Percentiles rank a stretch among this genome's conserved stretches.
phyloP scores from a whole-genome alignment of 2,113 vertebrate genomes.

The Pavo muticus region DNA sequence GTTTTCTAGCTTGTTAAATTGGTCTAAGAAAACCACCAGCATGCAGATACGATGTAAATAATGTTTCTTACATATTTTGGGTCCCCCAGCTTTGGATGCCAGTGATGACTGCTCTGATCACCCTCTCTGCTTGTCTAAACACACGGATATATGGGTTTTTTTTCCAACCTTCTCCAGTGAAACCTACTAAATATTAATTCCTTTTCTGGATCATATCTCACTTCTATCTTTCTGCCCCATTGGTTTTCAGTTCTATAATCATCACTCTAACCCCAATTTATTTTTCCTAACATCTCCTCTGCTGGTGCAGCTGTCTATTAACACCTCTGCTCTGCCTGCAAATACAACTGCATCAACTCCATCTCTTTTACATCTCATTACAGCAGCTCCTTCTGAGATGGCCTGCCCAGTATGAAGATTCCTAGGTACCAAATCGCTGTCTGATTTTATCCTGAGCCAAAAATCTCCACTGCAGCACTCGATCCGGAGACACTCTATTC shows the following conservation, averaged over 20 bases:
- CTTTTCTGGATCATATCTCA: background rate
- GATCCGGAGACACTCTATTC: background rate
- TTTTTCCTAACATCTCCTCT: constrained; percentile 37
- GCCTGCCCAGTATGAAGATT: constrained; percentile 21
- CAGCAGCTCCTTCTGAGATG: constrained; percentile 17
- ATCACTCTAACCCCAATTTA: constrained; percentile 17
- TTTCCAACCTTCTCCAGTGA: background rate
- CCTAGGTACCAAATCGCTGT: background rate
- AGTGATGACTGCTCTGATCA: background rate
- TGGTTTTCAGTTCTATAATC: background rate
- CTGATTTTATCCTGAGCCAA: constrained; percentile 22
- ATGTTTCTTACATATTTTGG: background rate
- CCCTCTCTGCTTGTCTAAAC: background rate
- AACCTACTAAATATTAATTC: background rate
- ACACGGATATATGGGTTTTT: background rate
- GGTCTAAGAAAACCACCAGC: background rate
- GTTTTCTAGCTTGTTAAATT: background rate
- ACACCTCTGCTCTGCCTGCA: constrained; percentile 12
- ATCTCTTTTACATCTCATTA: constrained; percentile 32
- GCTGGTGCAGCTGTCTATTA: constrained; percentile 37
- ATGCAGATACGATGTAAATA: background rate
- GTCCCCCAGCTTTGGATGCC: background rate
- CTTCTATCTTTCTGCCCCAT: background rate
- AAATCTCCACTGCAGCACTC: constrained; percentile 34
- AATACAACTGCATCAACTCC: constrained; percentile 12